phyloP scores from a whole-genome alignment of 2,797 vertebrate genomes.

The Paramormyrops hopkinsi region DNA sequence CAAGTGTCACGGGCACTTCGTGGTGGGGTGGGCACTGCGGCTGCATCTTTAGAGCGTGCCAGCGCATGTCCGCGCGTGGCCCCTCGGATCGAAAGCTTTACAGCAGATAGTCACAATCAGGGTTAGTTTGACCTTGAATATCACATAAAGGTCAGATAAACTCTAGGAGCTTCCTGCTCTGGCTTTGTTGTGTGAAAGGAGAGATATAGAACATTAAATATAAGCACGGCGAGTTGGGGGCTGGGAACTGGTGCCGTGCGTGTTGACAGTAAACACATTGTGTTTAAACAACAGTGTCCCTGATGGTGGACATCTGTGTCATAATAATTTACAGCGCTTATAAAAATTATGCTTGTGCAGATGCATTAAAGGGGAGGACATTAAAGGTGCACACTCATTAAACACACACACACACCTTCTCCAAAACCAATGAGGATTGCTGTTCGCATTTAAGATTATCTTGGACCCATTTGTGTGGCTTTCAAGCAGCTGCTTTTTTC shows the following conservation, averaged over 20 bases:
- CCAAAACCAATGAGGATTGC: background rate
- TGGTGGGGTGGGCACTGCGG: background rate
- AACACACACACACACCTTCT: background rate
- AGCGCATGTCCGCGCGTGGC: background rate
- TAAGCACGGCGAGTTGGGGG: background rate
- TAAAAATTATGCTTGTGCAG: background rate
- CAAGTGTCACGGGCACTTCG: background rate
- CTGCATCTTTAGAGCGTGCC: background rate
- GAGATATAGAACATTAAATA: background rate
- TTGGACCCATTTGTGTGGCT: background rate
- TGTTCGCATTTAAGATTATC: background rate
- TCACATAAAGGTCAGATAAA: background rate
- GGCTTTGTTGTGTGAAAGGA: background rate
- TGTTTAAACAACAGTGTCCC: constrained; percentile 5
- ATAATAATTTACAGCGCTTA: background rate
- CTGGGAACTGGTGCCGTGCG: background rate
- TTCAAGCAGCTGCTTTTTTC: background rate
- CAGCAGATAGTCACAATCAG: background rate
- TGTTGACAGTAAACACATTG: background rate
- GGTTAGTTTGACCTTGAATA: background rate
- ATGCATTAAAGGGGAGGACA: background rate
- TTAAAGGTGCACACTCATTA: background rate
- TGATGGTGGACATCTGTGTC: background rate
- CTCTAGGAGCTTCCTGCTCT: background rate
- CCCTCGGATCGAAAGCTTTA: background rate